Conservation (phyloP, 2,888 invertebrate genomes). For the Ochlodes sylvanus region DNA sequence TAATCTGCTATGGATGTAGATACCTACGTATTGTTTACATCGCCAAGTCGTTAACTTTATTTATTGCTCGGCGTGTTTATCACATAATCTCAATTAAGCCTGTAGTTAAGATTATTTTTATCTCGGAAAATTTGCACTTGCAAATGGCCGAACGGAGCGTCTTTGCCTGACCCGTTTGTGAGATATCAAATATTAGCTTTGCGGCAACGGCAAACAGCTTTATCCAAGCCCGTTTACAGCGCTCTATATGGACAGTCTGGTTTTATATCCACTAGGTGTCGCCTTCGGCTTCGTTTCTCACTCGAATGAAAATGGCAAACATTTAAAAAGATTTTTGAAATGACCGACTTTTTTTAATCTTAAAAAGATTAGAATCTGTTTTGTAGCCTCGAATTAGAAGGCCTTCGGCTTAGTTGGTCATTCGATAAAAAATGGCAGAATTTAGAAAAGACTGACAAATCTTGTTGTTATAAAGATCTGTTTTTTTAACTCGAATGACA, state of each 20-base stretch:
- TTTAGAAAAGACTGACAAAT: no score
- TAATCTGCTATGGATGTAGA: background rate
- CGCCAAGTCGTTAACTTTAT: slow-evolving; percentile 43
- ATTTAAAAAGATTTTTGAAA: no score
- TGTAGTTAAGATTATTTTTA: slow-evolving; percentile 73
- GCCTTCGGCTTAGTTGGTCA: background rate
- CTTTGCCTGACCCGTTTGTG: slow-evolving; percentile 75
- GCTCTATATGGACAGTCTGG: slow-evolving; percentile 56
- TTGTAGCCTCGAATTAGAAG: no score
- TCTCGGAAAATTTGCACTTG: slow-evolving; percentile 80
- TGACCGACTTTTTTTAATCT: no score
- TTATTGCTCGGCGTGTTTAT: slow-evolving; percentile 58
- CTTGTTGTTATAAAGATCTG: no score
- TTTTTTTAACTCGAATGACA: no score
- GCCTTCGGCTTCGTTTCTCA: background rate
- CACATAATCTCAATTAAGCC: slow-evolving; percentile 72
- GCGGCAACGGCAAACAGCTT: slow-evolving; percentile 72
- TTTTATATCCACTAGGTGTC: slow-evolving; percentile 18
- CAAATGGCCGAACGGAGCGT: slow-evolving; percentile 72
- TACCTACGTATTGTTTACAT: slow-evolving; percentile 25
- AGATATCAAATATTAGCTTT: slow-evolving; percentile 76
- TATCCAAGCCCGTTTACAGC: slow-evolving; percentile 74
- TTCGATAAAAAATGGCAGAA: background rate
- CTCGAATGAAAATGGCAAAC: background rate
- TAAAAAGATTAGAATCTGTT: no score